Evolutionary conservation across 2,888 invertebrate genomes (phyloP), one percentile per base, ranked within the genome.

Genomic region (Diabrotica balteata): DNA sequence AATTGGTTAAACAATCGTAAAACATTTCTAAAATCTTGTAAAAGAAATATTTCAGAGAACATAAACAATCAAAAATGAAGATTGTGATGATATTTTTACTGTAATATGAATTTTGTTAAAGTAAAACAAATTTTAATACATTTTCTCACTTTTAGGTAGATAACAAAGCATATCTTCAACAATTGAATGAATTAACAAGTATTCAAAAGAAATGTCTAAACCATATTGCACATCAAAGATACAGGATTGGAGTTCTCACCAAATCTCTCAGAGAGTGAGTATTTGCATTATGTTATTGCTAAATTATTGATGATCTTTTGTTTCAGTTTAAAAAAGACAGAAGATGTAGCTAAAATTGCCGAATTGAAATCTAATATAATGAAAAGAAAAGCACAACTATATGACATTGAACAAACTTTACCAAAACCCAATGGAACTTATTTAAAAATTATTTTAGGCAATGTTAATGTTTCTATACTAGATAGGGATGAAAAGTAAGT

Each of bases 391-490:
- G 92, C 92, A 49, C 93, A 95, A 83, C 86, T 98, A 59, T 89
- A 92, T 78, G 97, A 97, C 83, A 94, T 98, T 79, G 96, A 97
- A 82, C 94, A 97, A 80, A 93, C 93, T 22, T 86, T 98, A 77
- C 98, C 98, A 10, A 95, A 96, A 83, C 91, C 93, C 82, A 94
- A 96, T 85, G 96, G 97, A 81, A 87, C 91, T 72, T 99, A 99
- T 84, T 87, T 96, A 76, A 91, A 91, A 85, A 96, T 98, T 80
- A 98, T 99, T 83, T 88, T 99, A 70, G 99, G 99, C 75, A 95
- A 95, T 84, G 96, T 99, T 55, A 98, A 98, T 86, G 96, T 98
- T 42, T 98, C 98, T 43, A 95, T 99, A 83, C 87, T 98, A 71
- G 97, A 97, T 86, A 96, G 96, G 87, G 94, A 92, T 83, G 97